Percentiles rank a stretch among this genome's conserved stretches.
phyloP scores from a whole-genome alignment of 2,113 vertebrate genomes.

The Glaucidium brasilianum region DNA sequence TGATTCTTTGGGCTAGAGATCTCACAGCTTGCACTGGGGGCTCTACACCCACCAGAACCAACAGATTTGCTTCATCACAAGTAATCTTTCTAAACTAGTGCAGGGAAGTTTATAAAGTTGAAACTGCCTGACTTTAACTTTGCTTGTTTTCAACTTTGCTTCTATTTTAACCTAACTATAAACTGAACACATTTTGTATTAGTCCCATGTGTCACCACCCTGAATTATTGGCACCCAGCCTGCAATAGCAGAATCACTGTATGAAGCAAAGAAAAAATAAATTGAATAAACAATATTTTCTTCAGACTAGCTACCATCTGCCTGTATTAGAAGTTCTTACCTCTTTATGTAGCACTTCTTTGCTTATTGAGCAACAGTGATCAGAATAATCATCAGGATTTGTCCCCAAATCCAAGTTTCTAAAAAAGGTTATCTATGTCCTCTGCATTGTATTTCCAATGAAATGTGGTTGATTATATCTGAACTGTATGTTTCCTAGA shows the following conservation, averaged over 20 bases:
- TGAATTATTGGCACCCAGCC: constrained; percentile 13
- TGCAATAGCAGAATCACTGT: not conserved
- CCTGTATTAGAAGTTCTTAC: not conserved
- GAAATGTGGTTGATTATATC: not conserved
- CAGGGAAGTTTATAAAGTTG: constrained; percentile 48
- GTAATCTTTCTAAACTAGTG: constrained; percentile 46
- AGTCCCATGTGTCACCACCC: constrained; percentile 39
- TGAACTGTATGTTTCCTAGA: not conserved
- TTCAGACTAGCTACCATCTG: constrained; percentile 32
- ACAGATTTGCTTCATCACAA: constrained; percentile 66
- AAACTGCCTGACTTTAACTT: constrained; percentile 66
- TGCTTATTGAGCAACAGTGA: not conserved
- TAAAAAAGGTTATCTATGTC: not conserved
- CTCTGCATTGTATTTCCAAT: not conserved
- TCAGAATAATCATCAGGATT: not conserved
- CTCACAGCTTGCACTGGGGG: constrained; percentile 70
- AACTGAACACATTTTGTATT: constrained; percentile 56
- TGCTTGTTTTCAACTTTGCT: constrained; percentile 62
- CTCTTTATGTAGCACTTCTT: not conserved
- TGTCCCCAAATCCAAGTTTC: not conserved
- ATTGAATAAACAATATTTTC: constrained; percentile 22
- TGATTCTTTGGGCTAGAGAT: constrained; percentile 74
- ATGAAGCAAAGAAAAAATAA: constrained; percentile 24
- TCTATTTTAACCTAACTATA: constrained; percentile 61
- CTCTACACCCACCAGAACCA: constrained; percentile 61